Evolutionary conservation across 2,888 invertebrate genomes (phyloP).

Genomic region (Plebejus anna): DNA sequence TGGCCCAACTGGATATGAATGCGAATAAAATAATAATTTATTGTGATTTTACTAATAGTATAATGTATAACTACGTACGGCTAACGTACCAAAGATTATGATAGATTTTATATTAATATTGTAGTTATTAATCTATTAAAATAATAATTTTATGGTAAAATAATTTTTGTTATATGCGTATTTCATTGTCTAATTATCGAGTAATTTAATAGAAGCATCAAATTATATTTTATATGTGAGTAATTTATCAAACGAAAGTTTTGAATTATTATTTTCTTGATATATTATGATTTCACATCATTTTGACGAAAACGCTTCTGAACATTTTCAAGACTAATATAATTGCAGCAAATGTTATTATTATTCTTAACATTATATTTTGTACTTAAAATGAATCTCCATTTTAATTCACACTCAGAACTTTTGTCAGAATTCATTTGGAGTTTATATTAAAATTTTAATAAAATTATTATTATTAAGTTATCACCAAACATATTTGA

Average conservation of each 20-base stretch:
- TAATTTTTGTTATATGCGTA: not conserved
- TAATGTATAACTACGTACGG: slow-evolving; percentile 55
- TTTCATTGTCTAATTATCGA: not conserved
- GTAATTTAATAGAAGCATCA: not conserved
- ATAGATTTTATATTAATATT: slow-evolving; percentile 29
- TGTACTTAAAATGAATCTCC: too few relatives aligned
- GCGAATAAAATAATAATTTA: slow-evolving; percentile 29
- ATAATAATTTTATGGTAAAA: not conserved
- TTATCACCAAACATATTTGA: not conserved
- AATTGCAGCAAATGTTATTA: not conserved
- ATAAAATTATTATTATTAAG: too few relatives aligned
- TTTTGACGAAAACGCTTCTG: not conserved
- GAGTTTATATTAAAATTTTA: not conserved
- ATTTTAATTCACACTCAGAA: too few relatives aligned
- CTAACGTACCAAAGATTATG: slow-evolving; percentile 72
- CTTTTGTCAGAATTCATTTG: not conserved
- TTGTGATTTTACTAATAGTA: slow-evolving; percentile 55
- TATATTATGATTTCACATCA: not conserved
- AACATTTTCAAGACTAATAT: not conserved
- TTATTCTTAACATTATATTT: too few relatives aligned
- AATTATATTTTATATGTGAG: too few relatives aligned
- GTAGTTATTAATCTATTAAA: not conserved
- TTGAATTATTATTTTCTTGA: not conserved
- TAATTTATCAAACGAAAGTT: not conserved
- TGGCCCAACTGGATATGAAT: not conserved